Base-by-base conservation (phyloP, 2,113 vertebrate genomes). In the Oryzias javanicus region DNA sequence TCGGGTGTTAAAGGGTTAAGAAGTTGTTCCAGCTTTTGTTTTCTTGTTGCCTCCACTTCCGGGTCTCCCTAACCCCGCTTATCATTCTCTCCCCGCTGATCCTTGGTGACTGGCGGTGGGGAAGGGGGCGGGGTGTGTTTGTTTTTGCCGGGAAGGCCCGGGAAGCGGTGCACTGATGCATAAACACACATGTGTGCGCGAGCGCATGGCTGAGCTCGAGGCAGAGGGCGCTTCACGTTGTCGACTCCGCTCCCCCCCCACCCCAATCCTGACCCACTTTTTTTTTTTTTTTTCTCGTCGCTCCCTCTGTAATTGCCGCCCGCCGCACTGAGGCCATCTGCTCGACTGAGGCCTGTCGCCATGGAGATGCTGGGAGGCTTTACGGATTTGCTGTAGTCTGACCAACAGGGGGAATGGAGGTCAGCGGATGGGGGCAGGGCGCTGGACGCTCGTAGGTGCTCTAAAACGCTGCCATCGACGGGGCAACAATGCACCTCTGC, bases 301-400 rank as follows among this genome's bases (percentile, higher is more conserved):
- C 83, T 89, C 76, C 80, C 85, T 81, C 84, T 92, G 90, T 90
- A 91, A 91, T 91, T 91, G 91, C 87, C 68, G 84, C 84, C 67
- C 84, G 72, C 86, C 87, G 87, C 90, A 87, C 88, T 90, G 78
- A 89, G 86, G 87, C 90, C 90, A 92, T 93, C 91, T 93, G 91
- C 90, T 92, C 84, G 45, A 69, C 83, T 71, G 90, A 89, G 87
- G 84, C 77, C 85, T 56, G 90, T 92, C 87, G 56, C 86, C 88
- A 92, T 91, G 90, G 90, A 88, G 84, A 92, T 84, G 86, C 84
- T 74, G 84, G 80, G 87, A 91, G 90, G 91, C 91, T 91, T 91
- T 91, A 88, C 81, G 88, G 91, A 91, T 92, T 92, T 89, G 80
- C 73, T 54, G 61, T 47, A 40, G 70, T 83, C 76, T 88, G 89